Evolutionary conservation across 2,113 vertebrate species (phyloP), one percentile per base, ranked within the genome.

Genomic region (Theristicus caerulescens): DNA sequence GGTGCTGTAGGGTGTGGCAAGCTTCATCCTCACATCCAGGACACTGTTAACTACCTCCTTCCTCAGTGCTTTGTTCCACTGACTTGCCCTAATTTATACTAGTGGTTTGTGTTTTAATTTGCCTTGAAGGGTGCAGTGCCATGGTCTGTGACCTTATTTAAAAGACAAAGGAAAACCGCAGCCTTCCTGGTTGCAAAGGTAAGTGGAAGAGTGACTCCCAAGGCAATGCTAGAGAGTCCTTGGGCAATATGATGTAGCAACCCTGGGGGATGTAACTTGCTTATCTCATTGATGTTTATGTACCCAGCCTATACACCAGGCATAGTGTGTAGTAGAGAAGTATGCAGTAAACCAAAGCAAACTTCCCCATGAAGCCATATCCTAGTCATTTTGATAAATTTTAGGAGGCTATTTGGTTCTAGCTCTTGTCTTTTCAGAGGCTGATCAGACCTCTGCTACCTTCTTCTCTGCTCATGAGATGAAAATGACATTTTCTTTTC

Each of bases 141-240:
- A 51, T 1, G 3, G 26, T 24, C 20, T 44, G 19, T 55, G 65
- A 47, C 11, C 24, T 61, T 34, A 15, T 61, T 64, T 52, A 52
- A 64, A 38, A 82, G 22, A 12, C 10, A 70, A 18, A 0, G 1
- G 7, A 67, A 85, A 85, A 32, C 9, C 0, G 0, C 38, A 78
- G 32, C 10, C 12, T 83, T 88, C 12, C 25, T 20, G 13, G 78
- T 21, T 15, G 59, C 34, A 58, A 46, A 74, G 27, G 19, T 17
- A 64, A 64, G 32, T 11, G 40, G 54, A 86, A 57, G n/a, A 58
- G 11, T 19, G 36, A 59, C 9, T 81, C 29, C n/a, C 17, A 67
- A n/a, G 42, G 15, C 24, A 16, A 42, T 11, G 32, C 26, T 61
- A 26, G 11, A n/a, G 21, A 80, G 32, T 32, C 11, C 55, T 77